These are phyloP conservation scores for Dermatophagoides farinae DNA, from an alignment of 1,140 invertebrate species.

Conservation along the genomic window DNA sequence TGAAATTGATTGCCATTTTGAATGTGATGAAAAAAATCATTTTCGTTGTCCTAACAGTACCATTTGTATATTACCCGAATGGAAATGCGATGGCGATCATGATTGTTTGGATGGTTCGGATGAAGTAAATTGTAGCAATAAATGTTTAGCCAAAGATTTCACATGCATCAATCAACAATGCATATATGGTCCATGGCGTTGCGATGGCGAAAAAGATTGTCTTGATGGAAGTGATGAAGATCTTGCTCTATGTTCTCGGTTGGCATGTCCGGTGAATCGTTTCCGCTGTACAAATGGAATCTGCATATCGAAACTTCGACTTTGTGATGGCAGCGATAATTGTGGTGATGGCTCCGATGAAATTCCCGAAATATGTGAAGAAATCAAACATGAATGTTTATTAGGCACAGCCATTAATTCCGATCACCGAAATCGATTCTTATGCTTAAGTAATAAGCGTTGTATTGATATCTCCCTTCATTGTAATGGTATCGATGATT, in stretches of 20 bases:
- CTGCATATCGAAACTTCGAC: slow-evolving; percentile 27
- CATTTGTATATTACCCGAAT: slow-evolving; percentile 23
- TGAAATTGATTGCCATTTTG: slow-evolving; percentile 52
- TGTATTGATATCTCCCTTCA: slow-evolving; percentile 41
- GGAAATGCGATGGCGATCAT: slow-evolving; percentile 27
- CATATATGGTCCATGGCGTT: slow-evolving; percentile 23
- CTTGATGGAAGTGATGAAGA: slow-evolving; percentile 41
- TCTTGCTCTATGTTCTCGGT: not conserved
- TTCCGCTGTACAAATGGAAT: slow-evolving; percentile 31
- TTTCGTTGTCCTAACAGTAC: slow-evolving; percentile 23
- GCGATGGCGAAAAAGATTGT: slow-evolving; percentile 54
- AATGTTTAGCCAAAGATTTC: slow-evolving; percentile 31
- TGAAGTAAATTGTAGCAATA: slow-evolving; percentile 42
- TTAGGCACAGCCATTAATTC: not conserved
- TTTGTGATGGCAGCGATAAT: slow-evolving; percentile 43
- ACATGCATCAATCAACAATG: slow-evolving; percentile 33
- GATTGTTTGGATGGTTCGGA: slow-evolving; percentile 48
- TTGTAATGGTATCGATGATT: slow-evolving; percentile 48
- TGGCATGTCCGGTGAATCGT: slow-evolving; percentile 21
- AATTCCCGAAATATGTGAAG: slow-evolving; percentile 21
- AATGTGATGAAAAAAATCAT: slow-evolving; percentile 30
- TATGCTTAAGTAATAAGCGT: slow-evolving; percentile 40
- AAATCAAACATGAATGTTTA: slow-evolving; percentile 12
- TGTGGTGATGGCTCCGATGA: slow-evolving; percentile 48
- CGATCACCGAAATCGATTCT: slow-evolving; percentile 26